A percentile compares a stretch with the other conserved stretches of the same genome.
Conservation (phyloP, 2,888 invertebrate species). For the Melanotus villosus region DNA sequence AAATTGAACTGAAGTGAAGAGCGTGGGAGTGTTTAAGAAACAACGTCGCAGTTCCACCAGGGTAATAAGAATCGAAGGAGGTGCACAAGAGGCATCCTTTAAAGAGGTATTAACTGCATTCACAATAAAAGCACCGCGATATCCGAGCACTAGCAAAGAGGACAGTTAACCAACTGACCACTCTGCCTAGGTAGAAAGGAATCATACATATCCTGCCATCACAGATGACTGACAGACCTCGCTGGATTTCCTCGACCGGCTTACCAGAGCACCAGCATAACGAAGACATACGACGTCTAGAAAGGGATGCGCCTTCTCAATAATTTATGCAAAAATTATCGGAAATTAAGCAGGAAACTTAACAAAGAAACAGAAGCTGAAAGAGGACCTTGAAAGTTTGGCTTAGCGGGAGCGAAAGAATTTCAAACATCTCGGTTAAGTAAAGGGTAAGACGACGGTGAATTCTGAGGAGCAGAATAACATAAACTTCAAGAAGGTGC, state of each 20-base stretch:
- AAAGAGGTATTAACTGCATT: conserved; percentile 28
- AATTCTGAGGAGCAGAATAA: conserved; percentile 64
- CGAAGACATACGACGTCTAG: conserved; percentile 30
- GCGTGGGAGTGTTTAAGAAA: conserved; percentile 52
- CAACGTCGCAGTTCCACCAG: conserved; percentile 53
- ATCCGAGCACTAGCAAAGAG: conserved; percentile 27
- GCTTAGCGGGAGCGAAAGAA: conserved; percentile 26
- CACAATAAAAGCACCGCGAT: conserved; percentile 24
- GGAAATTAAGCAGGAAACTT: conserved; percentile 63
- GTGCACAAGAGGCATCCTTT: not conserved
- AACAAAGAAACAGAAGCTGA: conserved; percentile 61
- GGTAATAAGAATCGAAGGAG: conserved; percentile 47
- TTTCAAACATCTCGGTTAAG: conserved; percentile 48
- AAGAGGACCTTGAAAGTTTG: conserved; percentile 44
- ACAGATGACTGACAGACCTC: conserved; percentile 64
- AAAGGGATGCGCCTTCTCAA: conserved; percentile 26
- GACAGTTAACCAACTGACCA: conserved; percentile 24
- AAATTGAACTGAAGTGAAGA: too few species aligned
- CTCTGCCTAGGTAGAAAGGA: conserved; percentile 22
- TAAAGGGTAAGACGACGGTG: conserved; percentile 67
- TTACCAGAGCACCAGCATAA: conserved; percentile 54
- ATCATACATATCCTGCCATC: conserved; percentile 35
- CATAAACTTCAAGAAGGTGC: conserved; percentile 51
- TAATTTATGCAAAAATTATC: conserved; percentile 67
- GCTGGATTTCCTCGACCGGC: conserved; percentile 55